These are phyloP conservation scores for Myodes glareolus DNA, from an alignment of 2,113 vertebrate genomes.

Conservation along the genomic window DNA sequence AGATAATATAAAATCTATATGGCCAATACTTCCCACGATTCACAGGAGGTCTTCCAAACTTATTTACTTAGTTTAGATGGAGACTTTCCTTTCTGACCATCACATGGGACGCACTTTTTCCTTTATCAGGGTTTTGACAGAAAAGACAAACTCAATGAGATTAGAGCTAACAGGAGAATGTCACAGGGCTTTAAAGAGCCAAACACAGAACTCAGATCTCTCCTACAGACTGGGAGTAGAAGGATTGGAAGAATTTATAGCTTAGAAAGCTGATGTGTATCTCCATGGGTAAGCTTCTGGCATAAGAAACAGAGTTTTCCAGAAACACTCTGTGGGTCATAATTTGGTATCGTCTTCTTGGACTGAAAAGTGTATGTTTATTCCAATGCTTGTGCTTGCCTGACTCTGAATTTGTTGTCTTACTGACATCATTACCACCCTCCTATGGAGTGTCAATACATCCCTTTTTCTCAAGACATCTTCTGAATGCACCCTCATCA, in stretches of 20 bases:
- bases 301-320: neutral
- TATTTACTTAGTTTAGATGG: neutral
- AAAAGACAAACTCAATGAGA: neutral
- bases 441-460: neutral
- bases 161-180: neutral
- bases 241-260: neutral
- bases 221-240: neutral
- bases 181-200: neutral
- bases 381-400: neutral
- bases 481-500: neutral
- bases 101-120: neutral
- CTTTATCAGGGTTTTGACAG: neutral
- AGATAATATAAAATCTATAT: neutral
- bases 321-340: neutral
- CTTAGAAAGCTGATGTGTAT: neutral
- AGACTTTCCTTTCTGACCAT: neutral
- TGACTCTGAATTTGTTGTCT: neutral
- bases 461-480: neutral
- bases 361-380: neutral
- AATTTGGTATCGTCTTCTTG: conserved; percentile 27
- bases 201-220: neutral
- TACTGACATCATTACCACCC: neutral
- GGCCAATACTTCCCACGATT: neutral
- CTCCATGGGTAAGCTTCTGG: neutral
- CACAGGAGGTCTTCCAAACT: neutral